These are phyloP conservation scores for Oreotrochilus melanogaster DNA, from an alignment of 2,113 vertebrate genomes.

Conservation along the genomic window DNA sequence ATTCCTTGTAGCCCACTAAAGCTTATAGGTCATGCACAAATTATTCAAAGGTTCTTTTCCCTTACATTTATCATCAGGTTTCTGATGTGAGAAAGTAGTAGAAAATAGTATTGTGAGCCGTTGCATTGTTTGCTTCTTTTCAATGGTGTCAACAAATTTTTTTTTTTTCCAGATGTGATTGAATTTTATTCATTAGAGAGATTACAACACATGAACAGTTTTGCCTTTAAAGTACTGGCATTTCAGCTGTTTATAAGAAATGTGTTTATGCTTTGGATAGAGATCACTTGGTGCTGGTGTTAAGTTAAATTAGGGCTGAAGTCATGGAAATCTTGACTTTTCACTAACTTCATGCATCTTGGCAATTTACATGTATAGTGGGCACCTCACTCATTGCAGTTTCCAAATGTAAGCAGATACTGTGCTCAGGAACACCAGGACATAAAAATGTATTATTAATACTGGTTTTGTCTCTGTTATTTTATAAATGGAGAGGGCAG, in stretches of 20 bases:
- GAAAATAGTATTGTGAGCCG: neutral
- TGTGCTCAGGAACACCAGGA: neutral
- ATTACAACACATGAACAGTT: neutral
- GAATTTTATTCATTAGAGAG: slow-evolving; percentile 21
- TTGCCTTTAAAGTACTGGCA: neutral
- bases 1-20: neutral
- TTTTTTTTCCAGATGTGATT: neutral
- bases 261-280: slow-evolving; percentile 18
- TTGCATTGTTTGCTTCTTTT: slow-evolving; percentile 30
- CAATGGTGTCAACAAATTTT: neutral
- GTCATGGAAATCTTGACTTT: slow-evolving; percentile 31
- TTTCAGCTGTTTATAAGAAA: neutral
- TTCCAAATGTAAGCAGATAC: slow-evolving; percentile 4
- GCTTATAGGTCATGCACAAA: neutral
- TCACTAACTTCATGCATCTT: neutral
- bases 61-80: neutral
- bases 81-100: neutral
- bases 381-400: neutral
- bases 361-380: neutral
- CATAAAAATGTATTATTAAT: neutral
- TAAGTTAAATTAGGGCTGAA: slow-evolving; percentile 9
- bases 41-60: neutral
- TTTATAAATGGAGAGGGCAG: neutral
- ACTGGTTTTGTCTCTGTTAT: neutral
- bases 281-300: neutral